phyloP scores from a whole-genome alignment of 1,140 invertebrate genomes.

The Eumaeus atala region DNA sequence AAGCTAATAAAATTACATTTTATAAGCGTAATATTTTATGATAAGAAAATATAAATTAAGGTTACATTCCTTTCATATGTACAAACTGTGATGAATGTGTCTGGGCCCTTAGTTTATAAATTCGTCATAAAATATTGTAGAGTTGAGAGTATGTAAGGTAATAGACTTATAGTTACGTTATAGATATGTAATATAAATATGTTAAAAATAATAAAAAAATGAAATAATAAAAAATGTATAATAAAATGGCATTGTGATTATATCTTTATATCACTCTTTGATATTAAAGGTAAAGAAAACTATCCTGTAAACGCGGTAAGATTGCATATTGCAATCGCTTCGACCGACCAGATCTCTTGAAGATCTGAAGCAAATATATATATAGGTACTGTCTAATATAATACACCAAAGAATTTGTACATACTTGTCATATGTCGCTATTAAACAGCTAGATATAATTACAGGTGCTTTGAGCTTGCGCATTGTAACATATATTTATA shows the following conservation, averaged over 20 bases:
- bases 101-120: constrained; percentile 72
- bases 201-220: constrained; percentile 35
- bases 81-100: constrained; percentile 71
- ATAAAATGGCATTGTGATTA: constrained; percentile 64
- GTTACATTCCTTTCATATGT: constrained; percentile 72
- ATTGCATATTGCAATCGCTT: constrained; percentile 64
- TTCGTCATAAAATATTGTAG: constrained; percentile 69
- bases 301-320: constrained; percentile 69
- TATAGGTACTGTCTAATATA: constrained; percentile 35
- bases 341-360: constrained; percentile 69
- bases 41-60: constrained; percentile 70
- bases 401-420: constrained; percentile 67
- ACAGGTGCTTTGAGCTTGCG: constrained; percentile 59
- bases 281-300: constrained; percentile 44
- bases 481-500: constrained; percentile 37
- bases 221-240: constrained; percentile 36
- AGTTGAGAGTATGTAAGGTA: constrained; percentile 43
- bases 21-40: constrained; percentile 59
- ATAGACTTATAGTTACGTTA: constrained; percentile 56
- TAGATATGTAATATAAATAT: constrained; percentile 43
- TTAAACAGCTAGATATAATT: constrained; percentile 54
- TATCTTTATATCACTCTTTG: constrained; percentile 45
- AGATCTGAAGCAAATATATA: constrained; percentile 66
- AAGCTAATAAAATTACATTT: constrained; percentile 29
- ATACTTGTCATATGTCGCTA: constrained; percentile 55